Conservation (phyloP, 2,797 vertebrate species). For the Chiroxiphia lanceolata region DNA sequence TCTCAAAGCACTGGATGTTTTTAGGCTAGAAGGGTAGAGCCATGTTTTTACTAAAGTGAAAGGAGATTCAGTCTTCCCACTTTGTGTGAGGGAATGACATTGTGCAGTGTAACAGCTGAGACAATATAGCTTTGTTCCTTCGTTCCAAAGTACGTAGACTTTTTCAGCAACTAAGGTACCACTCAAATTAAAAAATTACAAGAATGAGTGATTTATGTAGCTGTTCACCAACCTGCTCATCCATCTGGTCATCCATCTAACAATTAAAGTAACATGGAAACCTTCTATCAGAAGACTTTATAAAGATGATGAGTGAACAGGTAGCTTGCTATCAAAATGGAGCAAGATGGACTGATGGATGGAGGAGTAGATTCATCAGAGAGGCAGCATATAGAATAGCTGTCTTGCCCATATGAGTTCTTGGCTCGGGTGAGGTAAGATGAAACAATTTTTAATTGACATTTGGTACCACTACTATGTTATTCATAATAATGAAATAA, state of each 20-base stretch:
- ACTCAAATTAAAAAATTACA: not conserved
- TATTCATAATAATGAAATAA: conserved; percentile 14
- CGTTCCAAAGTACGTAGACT: not conserved
- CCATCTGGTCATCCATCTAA: conserved; percentile 50
- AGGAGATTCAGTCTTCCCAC: not conserved
- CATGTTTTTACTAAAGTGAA: not conserved
- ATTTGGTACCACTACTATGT: not conserved
- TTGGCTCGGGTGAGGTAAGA: not conserved
- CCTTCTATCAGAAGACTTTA: conserved; percentile 7
- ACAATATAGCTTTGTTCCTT: not conserved
- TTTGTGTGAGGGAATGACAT: not conserved
- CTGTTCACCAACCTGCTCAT: conserved; percentile 3
- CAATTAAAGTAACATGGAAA: conserved; percentile 26
- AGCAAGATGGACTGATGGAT: conserved; percentile 4
- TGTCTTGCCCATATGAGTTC: not conserved
- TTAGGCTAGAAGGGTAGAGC: not conserved
- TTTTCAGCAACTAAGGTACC: not conserved
- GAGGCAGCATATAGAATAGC: not conserved
- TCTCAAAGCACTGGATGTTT: not conserved
- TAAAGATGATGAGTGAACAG: conserved; percentile 10
- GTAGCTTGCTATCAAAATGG: conserved; percentile 42
- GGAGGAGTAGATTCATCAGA: not conserved
- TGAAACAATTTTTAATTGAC: not conserved
- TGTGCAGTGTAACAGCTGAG: not conserved
- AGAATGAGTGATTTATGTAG: not conserved